Base-by-base conservation (phyloP, 2,888 invertebrate genomes). In the Andrena chrysosceles region DNA sequence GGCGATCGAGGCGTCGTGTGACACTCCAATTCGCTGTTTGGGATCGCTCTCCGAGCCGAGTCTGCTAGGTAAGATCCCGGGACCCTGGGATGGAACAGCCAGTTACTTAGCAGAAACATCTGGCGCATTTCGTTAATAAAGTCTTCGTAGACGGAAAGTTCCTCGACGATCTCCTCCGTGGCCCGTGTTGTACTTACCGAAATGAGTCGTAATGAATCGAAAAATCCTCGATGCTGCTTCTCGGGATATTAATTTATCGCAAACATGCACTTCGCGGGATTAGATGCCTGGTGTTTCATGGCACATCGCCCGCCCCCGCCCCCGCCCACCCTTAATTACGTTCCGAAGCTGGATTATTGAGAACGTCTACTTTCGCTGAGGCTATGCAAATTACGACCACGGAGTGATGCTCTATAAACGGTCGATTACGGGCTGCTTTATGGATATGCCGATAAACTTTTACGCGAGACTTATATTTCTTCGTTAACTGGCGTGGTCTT, bases 121-220 rank as follows among this genome's bases (percentile, higher is more conserved):
- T 70, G 59, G 66, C 20, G 76, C 76, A 60, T 59, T 52, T 70
- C 35, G 59, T 66, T 80, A 76, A 79, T 79, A 75, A 80, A 76
- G 70, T 70, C 70, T 49, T 26, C 49, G 16, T 20, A 49, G 79
- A 76, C 52, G 26, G 49, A 49, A 16, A 29, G 10, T 70, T 79
- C 49, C 52, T 5, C 5, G 59, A 20, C 33, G 42, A 52, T 31
- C 42, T 76, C 26, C 42, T 52, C 26, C 54, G 48, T 20, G 66
- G 35, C 31, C 26, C 29, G 35, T 60, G 16, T 59, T 29, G 54
- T 60, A 60, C 48, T 69, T 42, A 68, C 64, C 68, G 64, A 66
- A 59, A 76, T 75, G 68, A 35, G 54, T 48, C 63, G 79, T 59
- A 62, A 81, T 78, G 72, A 59, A 78, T 81, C 81, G 72, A 72